phyloP scores from a whole-genome alignment of 2,888 invertebrate genomes.

The Sabatieria punctata region DNA sequence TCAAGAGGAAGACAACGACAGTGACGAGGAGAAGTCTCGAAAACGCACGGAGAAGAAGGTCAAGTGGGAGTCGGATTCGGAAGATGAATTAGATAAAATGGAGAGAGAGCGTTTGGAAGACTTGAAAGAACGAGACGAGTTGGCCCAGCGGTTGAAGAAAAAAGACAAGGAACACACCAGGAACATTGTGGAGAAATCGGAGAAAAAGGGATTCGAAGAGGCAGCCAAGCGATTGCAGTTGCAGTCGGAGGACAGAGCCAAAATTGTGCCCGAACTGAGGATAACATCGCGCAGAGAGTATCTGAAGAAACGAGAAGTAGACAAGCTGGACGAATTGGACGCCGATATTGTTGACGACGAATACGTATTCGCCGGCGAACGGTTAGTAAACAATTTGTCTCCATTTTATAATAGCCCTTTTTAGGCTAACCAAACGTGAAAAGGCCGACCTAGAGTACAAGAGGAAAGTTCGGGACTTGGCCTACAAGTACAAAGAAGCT shows the following conservation, averaged over 20 bases:
- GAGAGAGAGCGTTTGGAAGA: constrained; percentile 43
- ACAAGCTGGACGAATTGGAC: constrained; percentile 85
- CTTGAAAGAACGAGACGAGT: constrained; percentile 78
- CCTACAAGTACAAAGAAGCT: constrained; percentile 86
- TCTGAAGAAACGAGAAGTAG: constrained; percentile 81
- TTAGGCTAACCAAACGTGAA: constrained; percentile 68
- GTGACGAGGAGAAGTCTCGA: constrained; percentile 8
- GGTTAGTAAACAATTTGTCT: no score
- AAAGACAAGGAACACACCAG: constrained; percentile 74
- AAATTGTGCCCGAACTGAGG: constrained; percentile 67
- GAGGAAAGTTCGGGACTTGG: constrained; percentile 67
- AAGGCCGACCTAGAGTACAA: constrained; percentile 68
- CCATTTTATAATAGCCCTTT: no score
- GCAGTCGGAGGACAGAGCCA: constrained; percentile 50
- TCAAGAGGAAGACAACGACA: constrained; percentile 8
- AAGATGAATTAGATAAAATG: constrained; percentile 16
- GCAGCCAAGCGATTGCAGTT: constrained; percentile 1
- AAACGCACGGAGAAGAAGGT: constrained; percentile 6
- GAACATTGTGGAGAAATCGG: constrained; percentile 47
- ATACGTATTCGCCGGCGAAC: constrained; percentile 69
- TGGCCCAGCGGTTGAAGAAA: constrained; percentile 65
- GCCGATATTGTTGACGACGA: constrained; percentile 89
- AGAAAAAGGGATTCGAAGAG: constrained; percentile 31
- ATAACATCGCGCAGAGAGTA: constrained; percentile 81
- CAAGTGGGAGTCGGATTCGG: constrained; percentile 8